Conservation (phyloP, 2,888 invertebrate species). For the Nipponacmea schrenckii region DNA sequence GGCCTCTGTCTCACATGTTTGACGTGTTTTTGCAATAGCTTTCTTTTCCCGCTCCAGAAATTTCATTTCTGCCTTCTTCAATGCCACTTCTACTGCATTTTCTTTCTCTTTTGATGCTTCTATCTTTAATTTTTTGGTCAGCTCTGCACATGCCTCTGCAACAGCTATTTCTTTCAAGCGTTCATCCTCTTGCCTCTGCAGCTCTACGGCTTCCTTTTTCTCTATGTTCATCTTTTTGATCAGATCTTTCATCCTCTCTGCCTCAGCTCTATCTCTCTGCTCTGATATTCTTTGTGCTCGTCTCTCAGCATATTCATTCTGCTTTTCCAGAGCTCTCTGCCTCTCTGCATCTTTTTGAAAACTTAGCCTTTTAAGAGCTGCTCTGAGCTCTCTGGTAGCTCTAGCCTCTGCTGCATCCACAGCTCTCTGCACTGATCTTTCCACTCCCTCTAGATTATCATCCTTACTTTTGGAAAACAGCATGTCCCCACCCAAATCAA, state of each 20-base stretch:
- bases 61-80: conserved; percentile 54
- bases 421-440: conserved; percentile 50
- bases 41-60: conserved; percentile 52
- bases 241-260: conserved; percentile 52
- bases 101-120: conserved; percentile 57
- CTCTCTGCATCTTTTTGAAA: conserved; percentile 53
- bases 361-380: conserved; percentile 48
- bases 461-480: conserved; percentile 42
- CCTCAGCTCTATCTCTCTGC: conserved; percentile 57
- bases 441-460: conserved; percentile 49
- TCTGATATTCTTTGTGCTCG: conserved; percentile 52
- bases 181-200: conserved; percentile 58
- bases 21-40: conserved; percentile 47
- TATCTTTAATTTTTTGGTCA: conserved; percentile 43
- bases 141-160: conserved; percentile 50
- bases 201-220: conserved; percentile 51
- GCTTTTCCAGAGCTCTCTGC: conserved; percentile 48
- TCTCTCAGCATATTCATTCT: conserved; percentile 58
- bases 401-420: conserved; percentile 53
- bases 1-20: conserved; percentile 54
- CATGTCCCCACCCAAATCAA: conserved; percentile 47
- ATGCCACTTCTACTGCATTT: conserved; percentile 51
- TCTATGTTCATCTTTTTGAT: conserved; percentile 49
- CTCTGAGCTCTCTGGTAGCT: conserved; percentile 55
- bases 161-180: conserved; percentile 52